Conservation (phyloP, 2,888 invertebrate genomes). For the Perdita meconis region DNA sequence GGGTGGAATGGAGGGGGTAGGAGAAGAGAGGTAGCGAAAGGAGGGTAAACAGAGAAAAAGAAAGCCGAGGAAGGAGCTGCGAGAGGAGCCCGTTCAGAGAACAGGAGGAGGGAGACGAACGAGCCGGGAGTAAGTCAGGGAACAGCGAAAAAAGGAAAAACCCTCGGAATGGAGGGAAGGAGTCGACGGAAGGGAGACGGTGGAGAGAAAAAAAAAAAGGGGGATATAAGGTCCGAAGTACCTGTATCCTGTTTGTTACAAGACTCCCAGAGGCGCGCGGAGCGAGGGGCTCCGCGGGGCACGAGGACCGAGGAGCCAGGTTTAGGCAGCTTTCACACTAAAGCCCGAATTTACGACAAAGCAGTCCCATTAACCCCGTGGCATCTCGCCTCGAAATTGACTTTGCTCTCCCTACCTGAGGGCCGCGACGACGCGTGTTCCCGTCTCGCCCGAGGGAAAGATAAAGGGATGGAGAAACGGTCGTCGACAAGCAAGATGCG, state of each 20-base stretch:
- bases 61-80: constrained; percentile 1
- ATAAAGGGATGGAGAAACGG: constrained; percentile 8
- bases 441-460: constrained; percentile 8
- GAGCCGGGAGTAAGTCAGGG: constrained; percentile 16
- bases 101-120: constrained; percentile 15
- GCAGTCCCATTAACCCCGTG: constrained; percentile 70
- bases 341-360: constrained; percentile 75
- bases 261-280: constrained; percentile 59
- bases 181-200: neutral
- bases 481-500: constrained; percentile 45
- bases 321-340: constrained; percentile 69
- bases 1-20: neutral
- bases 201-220: constrained; percentile 30
- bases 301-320: constrained; percentile 46
- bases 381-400: constrained; percentile 69
- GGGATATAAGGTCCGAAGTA: constrained; percentile 65
- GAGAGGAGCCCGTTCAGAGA: constrained; percentile 17
- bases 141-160: neutral
- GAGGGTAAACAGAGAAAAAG: constrained; percentile 23
- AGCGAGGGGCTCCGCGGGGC: constrained; percentile 17
- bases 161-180: neutral
- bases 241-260: constrained; percentile 79
- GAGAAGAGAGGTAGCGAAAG: constrained; percentile 7
- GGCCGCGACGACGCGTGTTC: constrained; percentile 63
- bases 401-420: constrained; percentile 66